Conservation (phyloP, 2,113 vertebrate genomes). For the Polypterus bichir region DNA sequence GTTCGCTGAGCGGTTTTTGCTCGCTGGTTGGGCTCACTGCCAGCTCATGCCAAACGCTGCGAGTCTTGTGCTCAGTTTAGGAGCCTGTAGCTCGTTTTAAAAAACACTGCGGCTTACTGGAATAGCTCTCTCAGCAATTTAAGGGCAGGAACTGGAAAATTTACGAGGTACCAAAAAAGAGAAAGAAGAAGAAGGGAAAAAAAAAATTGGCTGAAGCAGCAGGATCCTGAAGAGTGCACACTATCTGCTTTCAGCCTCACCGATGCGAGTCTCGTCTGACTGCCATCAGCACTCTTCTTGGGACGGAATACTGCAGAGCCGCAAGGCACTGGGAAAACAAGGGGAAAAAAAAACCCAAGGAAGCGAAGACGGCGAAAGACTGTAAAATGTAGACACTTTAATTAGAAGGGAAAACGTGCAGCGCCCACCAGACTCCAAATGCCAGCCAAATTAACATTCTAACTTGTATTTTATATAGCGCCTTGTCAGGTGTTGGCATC, state of each 20-base stretch:
- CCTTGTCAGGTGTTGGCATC: no score
- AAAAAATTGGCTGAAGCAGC: no score
- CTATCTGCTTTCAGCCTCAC: no score
- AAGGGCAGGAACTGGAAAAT: constrained; percentile 54
- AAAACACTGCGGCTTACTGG: constrained; percentile 59
- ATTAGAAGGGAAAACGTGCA: no score
- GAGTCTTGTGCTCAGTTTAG: constrained; percentile 47
- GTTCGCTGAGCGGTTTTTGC: constrained; percentile 34
- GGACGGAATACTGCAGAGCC: background rate
- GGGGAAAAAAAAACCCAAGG: constrained; percentile 13
- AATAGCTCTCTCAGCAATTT: constrained; percentile 63
- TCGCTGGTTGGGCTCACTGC: constrained; percentile 43
- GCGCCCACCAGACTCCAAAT: no score
- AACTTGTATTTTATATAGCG: no score
- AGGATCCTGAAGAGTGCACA: no score
- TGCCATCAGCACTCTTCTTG: no score
- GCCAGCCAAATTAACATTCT: no score
- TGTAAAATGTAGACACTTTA: no score
- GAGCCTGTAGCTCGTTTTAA: constrained; percentile 52
- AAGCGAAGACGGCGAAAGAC: background rate
- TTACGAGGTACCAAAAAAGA: constrained; percentile 30
- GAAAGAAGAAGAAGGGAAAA: background rate
- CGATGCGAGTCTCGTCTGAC: no score
- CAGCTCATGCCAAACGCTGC: constrained; percentile 44
- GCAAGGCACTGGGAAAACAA: constrained; percentile 25